Base-by-base conservation (phyloP, 2,113 vertebrate genomes). In the Lampris megalopsis region DNA sequence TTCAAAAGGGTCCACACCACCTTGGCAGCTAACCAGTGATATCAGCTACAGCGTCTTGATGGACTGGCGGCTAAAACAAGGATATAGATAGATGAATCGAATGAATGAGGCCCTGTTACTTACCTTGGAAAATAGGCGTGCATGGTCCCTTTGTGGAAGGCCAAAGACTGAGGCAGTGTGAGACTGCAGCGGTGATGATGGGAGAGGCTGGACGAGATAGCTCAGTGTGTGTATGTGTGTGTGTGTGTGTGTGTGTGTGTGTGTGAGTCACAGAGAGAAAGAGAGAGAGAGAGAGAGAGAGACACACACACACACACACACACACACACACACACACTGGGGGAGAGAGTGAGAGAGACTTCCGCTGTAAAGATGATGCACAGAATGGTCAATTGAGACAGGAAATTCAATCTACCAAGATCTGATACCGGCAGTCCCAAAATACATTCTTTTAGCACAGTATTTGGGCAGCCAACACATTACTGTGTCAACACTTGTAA, bases 71-170 rank as follows among this genome's bases (percentile, higher is more conserved):
- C 53, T 41, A 49, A 56, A 53, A 35, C 5, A 11, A 75, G 40
- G 65, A n/a, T 10, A 71, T 58, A 7, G 57, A 79, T 60, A 36
- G 42, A 66, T 43, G 11, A 72, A 69, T 37, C 79, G 75, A 65
- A 48, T 43, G 68, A 77, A 64, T 81, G 40, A 61, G 74, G 4
- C 1, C 54, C 0, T 73, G 68, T 82, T 80, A 88, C 85, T 63
- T 91, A 94, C 94, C 94, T 92, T 80, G 92, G 70, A 77, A 78
- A 79, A 77, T 90, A 92, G 4, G 90, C 88, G 50, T 94, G 89
- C 94, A 94, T 94, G 79, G 60, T 88, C 63, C 68, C 70, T 41
- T 24, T 24, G 70, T 75, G 63, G 88, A 90, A 84, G 88, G 89
- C 91, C 81, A 82, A 84, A 76, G 65, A 68, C 36, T 63, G 70